Base-by-base conservation (phyloP, 2,888 invertebrate species). In the Camptogramma bilineatum region DNA sequence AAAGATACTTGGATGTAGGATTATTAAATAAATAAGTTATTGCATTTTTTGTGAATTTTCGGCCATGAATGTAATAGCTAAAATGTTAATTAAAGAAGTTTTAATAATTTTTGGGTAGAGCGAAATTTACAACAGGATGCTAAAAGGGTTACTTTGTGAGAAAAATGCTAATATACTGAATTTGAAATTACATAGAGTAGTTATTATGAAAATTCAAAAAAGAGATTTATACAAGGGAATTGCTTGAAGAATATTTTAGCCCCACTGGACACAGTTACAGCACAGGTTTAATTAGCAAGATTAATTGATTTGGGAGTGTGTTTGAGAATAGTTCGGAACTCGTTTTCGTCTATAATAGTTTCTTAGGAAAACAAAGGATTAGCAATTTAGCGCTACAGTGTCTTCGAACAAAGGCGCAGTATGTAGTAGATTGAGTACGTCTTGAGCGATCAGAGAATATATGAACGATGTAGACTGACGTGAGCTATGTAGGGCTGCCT, bases 391-490 rank as follows among this genome's bases (percentile, higher is more conserved):
- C 9, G n/a, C 31, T 24, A 42, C 51, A 42, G 31, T 59, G 48
- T 61, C 31, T 18, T 9, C n/a, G 21, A 47, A 61, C 50, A 54
- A 61, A 54, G 31, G 21, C 19, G 18, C 28, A 39, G 53, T 13
- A 34, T 53, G 39, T 54, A 18, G 21, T 39, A 50, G 18, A 18
- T 52, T 48, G 34, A 54, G 48, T 61, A 39, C 28, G 28, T 47
- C 59, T 60, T 47, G 17, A 44, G 34, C 21, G 19, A 53, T 60
- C 52, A 34, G 34, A 13, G 31, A 21, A 34, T 52, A 47, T 52
- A 44, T 17, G 47, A 59, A 46, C 39, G 21, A 53, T 52, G 52
- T 52, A 21, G 34, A 47, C 52, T 53, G 52, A 24, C 52, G 52
- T 51, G 17, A 42, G 13, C 13, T 7, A 13, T 50, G n/a, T 42